Conservation (phyloP, 2,113 vertebrate species). For the Seriola rivoliana region DNA sequence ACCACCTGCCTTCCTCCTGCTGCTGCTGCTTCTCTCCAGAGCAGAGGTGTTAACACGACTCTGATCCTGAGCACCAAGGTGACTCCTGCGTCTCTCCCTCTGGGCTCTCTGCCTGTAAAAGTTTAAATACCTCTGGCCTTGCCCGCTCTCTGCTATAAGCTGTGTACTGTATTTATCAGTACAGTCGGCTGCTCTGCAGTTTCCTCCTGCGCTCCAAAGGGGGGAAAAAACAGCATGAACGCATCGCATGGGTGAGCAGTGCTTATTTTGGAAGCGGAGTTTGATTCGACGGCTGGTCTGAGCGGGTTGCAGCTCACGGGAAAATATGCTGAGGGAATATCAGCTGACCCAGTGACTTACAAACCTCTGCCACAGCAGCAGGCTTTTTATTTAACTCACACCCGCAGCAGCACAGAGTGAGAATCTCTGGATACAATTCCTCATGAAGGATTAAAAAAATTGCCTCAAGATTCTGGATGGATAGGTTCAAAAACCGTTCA, state of each 20-base stretch:
- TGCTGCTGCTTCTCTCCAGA: background rate
- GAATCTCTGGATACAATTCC: background rate
- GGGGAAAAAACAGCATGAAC: slow-evolving; percentile 27
- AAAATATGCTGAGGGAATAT: slow-evolving; percentile 32
- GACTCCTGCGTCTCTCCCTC: slow-evolving; percentile 19
- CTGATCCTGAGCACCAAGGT: slow-evolving; percentile 38
- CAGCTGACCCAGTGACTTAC: slow-evolving; percentile 45
- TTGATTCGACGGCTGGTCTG: slow-evolving; percentile 26
- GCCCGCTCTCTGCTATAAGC: slow-evolving; percentile 13
- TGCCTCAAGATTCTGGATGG: too few relatives aligned
- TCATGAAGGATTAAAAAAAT: background rate
- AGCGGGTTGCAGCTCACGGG: slow-evolving; percentile 1
- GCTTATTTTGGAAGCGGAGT: slow-evolving; percentile 47
- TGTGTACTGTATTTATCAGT: slow-evolving; percentile 50
- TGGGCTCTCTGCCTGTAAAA: slow-evolving; percentile 22
- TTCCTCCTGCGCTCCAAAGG: slow-evolving; percentile 35
- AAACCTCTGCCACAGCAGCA: slow-evolving; percentile 19
- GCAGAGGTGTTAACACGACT: slow-evolving; percentile 27
- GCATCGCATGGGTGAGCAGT: slow-evolving; percentile 31
- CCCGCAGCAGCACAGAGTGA: too few relatives aligned
- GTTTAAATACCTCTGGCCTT: slow-evolving; percentile 46
- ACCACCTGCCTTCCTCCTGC: background rate
- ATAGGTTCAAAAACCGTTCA: background rate
- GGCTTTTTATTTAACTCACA: slow-evolving; percentile 8
- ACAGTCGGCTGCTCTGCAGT: slow-evolving; percentile 16